Evolutionary conservation across 2,888 invertebrate species (phyloP).

Genomic region (Callimorpha dominula): DNA sequence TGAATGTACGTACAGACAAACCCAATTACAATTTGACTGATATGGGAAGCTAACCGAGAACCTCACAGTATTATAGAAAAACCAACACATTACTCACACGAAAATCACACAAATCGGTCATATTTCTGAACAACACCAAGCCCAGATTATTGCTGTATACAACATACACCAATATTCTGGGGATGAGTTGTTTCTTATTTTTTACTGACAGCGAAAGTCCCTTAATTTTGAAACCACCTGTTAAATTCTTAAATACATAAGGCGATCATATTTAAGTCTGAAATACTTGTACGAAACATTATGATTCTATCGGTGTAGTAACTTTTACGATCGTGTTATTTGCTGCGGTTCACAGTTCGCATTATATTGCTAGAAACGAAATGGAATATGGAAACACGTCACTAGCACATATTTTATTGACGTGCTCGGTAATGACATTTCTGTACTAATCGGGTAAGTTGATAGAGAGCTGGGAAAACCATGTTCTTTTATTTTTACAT

Average conservation of each 20-base stretch:
- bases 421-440: not conserved
- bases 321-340: slow-evolving; percentile 33
- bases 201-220: not conserved
- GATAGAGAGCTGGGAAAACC: not conserved
- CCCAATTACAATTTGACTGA: too few relatives aligned
- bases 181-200: not conserved
- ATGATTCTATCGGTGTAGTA: slow-evolving; percentile 1
- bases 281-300: slow-evolving; percentile 1
- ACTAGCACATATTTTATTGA: slow-evolving; percentile 41
- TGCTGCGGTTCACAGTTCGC: slow-evolving; percentile 25
- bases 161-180: not conserved
- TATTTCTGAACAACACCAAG: not conserved
- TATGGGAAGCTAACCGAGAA: too few relatives aligned
- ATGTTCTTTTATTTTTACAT: not conserved
- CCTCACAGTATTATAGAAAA: too few relatives aligned
- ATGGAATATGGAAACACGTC: slow-evolving; percentile 36
- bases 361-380: slow-evolving; percentile 35
- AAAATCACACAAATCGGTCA: not conserved
- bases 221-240: not conserved
- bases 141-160: too few relatives aligned
- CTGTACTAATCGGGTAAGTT: not conserved
- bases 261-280: not conserved
- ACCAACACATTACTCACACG: too few relatives aligned
- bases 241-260: slow-evolving; percentile 2
- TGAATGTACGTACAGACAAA: too few relatives aligned